Conservation (phyloP, 2,888 invertebrate genomes). For the Crepidodera aurea region DNA sequence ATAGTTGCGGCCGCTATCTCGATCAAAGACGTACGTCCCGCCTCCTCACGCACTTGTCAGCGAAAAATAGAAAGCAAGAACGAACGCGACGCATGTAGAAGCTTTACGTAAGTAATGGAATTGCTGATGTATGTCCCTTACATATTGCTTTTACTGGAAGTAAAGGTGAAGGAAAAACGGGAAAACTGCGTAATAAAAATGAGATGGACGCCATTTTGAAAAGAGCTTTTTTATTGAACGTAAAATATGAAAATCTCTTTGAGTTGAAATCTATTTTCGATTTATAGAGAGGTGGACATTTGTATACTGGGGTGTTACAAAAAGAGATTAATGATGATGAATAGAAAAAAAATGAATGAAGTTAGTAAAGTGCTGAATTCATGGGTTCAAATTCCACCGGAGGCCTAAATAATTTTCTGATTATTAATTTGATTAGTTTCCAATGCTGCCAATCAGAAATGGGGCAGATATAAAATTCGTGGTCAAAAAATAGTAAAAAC, state of each 20-base stretch:
- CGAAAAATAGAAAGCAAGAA: conserved; percentile 17
- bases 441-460: too few species aligned
- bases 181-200: conserved; percentile 55
- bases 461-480: too few species aligned
- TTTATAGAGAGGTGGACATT: background rate
- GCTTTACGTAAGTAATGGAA: conserved; percentile 40
- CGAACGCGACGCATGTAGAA: conserved; percentile 26
- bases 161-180: conserved; percentile 48
- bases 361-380: too few species aligned
- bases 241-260: conserved; percentile 59
- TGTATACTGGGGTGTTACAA: conserved; percentile 1
- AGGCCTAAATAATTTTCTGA: too few species aligned
- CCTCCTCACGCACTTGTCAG: conserved; percentile 28
- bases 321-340: background rate
- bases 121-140: conserved; percentile 56
- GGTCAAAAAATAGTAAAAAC: too few species aligned
- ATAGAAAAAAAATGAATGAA: too few species aligned
- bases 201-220: conserved; percentile 58
- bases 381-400: too few species aligned
- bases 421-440: too few species aligned
- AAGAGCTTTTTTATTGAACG: conserved; percentile 55
- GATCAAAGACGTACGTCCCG: conserved; percentile 48
- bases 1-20: conserved; percentile 51
- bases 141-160: conserved; percentile 49
- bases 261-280: conserved; percentile 50